Conservation (phyloP, 2,797 vertebrate genomes). For the Lutjanus argentimaculatus region DNA sequence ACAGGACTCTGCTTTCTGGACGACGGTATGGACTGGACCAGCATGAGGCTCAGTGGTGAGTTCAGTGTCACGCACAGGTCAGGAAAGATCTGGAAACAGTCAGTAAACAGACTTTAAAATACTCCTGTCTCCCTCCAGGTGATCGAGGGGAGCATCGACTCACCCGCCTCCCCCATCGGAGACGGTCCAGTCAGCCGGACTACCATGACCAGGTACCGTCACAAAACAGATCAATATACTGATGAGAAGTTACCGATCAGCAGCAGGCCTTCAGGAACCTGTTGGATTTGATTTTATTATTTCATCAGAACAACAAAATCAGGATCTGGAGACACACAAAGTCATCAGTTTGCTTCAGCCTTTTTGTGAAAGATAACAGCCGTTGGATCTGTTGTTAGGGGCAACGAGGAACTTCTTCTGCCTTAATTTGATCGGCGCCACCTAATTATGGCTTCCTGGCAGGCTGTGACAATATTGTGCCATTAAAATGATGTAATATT, state of each 20-base stretch:
- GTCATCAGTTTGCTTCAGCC: no score
- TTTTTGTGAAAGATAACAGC: not conserved
- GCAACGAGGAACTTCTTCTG: no score
- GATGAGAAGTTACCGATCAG: no score
- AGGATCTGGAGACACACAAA: no score
- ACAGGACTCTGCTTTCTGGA: constrained; percentile 80
- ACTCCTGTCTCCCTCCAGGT: constrained; percentile 25
- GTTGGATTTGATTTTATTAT: no score
- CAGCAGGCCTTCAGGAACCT: no score
- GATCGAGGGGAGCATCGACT: constrained; percentile 39
- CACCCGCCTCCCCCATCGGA: constrained; percentile 29
- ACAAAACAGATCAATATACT: not conserved
- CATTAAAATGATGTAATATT: not conserved
- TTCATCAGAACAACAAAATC: not conserved
- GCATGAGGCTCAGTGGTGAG: constrained; percentile 70
- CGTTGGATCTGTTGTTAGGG: not conserved
- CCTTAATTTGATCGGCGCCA: no score
- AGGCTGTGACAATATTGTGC: no score
- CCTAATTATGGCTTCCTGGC: no score
- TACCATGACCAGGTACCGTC: constrained; percentile 71
- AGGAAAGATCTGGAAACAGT: not conserved
- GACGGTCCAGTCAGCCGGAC: constrained; percentile 65
- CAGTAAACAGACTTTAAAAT: rapidly evolving
- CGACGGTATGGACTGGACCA: constrained; percentile 79
- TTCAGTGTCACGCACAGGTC: not conserved